Conservation (phyloP, 2,797 vertebrate genomes). For the Lindbergichthys nudifrons region DNA sequence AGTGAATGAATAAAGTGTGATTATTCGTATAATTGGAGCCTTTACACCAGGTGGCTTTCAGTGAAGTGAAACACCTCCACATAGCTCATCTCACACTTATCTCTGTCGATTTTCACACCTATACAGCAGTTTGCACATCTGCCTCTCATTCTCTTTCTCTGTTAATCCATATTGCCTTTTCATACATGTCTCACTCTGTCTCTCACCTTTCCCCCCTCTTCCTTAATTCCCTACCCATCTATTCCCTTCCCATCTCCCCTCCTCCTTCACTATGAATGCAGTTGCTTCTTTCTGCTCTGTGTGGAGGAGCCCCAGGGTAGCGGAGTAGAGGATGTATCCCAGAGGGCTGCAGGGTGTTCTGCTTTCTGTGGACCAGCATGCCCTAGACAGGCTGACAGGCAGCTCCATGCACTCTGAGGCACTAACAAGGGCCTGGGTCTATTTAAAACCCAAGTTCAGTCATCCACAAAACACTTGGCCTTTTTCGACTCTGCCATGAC, state of each 20-base stretch:
- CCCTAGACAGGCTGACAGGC: constrained; percentile 53
- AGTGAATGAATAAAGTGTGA: constrained; percentile 43
- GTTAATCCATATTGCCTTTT: constrained; percentile 41
- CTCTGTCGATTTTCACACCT: constrained; percentile 51
- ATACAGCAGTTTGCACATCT: constrained; percentile 31
- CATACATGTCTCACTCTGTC: constrained; percentile 5
- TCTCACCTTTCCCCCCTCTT: constrained; percentile 17
- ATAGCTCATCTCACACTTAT: constrained; percentile 49
- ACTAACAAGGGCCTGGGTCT: constrained; percentile 49
- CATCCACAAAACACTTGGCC: constrained; percentile 59
- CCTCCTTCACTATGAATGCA: constrained; percentile 36
- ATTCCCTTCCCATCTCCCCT: not conserved
- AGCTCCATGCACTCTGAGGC: constrained; percentile 41
- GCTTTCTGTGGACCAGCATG: constrained; percentile 68
- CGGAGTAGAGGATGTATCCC: constrained; percentile 66
- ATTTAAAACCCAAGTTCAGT: constrained; percentile 64
- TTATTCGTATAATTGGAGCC: constrained; percentile 37
- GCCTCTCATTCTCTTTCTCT: constrained; percentile 11
- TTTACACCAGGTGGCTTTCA: constrained; percentile 33
- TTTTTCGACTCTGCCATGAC: constrained; percentile 44
- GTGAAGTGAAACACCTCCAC: constrained; percentile 47
- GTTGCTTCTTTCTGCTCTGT: constrained; percentile 48
- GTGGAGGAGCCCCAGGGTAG: constrained; percentile 52
- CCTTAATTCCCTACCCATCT: not conserved
- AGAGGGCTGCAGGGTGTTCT: constrained; percentile 61